Conservation (phyloP, 2,113 vertebrate genomes). For the Isurus oxyrinchus region DNA sequence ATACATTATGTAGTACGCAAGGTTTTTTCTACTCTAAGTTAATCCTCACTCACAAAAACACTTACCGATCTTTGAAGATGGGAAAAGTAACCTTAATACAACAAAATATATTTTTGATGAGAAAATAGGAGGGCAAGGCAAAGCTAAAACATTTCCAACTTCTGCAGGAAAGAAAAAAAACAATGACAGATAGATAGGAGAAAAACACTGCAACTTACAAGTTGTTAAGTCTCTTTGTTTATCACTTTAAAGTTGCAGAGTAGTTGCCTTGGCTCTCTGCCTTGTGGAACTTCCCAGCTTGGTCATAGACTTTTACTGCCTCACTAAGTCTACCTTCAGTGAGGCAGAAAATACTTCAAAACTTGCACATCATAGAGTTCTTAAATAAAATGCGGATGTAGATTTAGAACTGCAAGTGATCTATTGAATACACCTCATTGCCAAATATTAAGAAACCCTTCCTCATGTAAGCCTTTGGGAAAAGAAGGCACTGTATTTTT, state of each 20-base stretch:
- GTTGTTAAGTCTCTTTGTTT: neutral
- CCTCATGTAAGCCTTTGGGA: neutral
- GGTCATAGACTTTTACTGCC: neutral
- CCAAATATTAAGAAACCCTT: neutral
- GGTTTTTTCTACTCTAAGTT: neutral
- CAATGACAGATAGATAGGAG: neutral
- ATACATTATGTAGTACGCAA: neutral
- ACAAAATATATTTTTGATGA: neutral
- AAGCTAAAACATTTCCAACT: neutral
- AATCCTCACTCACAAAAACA: neutral
- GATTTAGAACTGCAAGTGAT: neutral
- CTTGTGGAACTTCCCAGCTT: neutral
- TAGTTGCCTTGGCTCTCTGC: neutral
- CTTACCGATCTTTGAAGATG: neutral
- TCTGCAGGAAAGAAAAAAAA: neutral
- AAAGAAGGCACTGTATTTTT: neutral
- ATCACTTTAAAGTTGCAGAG: neutral
- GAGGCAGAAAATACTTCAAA: constrained; percentile 14
- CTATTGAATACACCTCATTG: neutral
- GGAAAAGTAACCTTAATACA: neutral
- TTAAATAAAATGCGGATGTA: neutral
- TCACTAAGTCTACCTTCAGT: neutral
- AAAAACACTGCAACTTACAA: neutral
- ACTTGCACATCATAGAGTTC: neutral
- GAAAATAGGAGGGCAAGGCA: neutral